phyloP scores from a whole-genome alignment of 2,797 vertebrate species.

The Cryptoprocta ferox region DNA sequence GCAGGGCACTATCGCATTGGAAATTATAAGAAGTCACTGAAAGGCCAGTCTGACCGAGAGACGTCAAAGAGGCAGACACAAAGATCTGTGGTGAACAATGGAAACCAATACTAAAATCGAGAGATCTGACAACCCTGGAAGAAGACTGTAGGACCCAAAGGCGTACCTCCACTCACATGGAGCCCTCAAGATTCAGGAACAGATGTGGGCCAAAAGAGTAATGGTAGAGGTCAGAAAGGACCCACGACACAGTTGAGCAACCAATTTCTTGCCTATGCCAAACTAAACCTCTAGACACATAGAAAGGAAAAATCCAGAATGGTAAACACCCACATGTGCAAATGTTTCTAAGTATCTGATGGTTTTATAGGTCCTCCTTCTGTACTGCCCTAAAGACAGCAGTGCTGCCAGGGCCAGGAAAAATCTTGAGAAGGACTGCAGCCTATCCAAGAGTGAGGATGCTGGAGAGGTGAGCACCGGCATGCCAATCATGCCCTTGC shows the following conservation, averaged over 20 bases:
- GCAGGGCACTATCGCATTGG: neutral
- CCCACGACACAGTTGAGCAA: neutral
- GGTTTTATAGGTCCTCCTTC: accelerated
- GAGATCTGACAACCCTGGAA: neutral
- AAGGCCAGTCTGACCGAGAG: neutral
- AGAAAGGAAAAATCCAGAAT: neutral
- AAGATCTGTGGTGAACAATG: neutral
- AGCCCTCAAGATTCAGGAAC: neutral
- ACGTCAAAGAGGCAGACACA: neutral
- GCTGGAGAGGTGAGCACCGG: too few relatives aligned
- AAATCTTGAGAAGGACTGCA: neutral
- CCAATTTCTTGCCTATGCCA: accelerated
- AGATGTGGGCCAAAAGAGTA: accelerated
- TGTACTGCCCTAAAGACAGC: neutral
- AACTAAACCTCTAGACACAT: neutral
- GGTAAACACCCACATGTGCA: neutral
- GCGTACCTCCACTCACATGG: neutral
- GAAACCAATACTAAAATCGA: neutral
- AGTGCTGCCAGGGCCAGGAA: accelerated
- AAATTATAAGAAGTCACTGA: neutral
- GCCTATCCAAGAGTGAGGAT: neutral
- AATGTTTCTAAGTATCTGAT: neutral
- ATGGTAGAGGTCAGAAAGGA: neutral
- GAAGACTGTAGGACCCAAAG: neutral
- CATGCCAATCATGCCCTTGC: too few relatives aligned